Evolutionary conservation across 2,888 invertebrate genomes (phyloP), one percentile per base, ranked within the genome.

Genomic region (Mesodorylaimus sp.): DNA sequence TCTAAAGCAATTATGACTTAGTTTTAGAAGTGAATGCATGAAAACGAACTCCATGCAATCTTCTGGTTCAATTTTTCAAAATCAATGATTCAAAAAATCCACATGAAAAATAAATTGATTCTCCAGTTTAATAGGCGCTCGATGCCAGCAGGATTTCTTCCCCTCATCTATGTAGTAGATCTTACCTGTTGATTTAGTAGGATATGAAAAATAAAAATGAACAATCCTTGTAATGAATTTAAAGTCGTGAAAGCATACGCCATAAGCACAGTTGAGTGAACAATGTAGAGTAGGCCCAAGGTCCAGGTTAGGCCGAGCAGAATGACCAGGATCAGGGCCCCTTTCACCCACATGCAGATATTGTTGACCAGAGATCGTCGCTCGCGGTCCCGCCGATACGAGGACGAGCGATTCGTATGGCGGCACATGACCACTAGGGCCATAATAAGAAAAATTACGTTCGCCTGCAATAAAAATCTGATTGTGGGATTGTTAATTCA

Each of bases 261-360:
- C 75, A 88, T 79, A 54, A 78, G 76, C 43, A 85, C 76, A 13
- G 83, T 79, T 66, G 83, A 81, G 68, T 83, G 79, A 68, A 82
- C 84, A 61, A 93, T 72, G 72, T 86, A 91, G 55, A 89, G 76
- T 50, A 91, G 78, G 2, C 89, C 91, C 64, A 89, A 84, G 10
- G 83, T 79, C 91, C 93, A 93, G n/a, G 89, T 89, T 58, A 87
- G 74, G 45, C 88, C 87, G 53, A 91, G 75, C 3, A 93, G 75
- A 63, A 89, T 79, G 37, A 87, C 81, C 63, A 93, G 76, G 37
- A 87, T 80, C 59, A 87, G 76, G 13, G 88, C 85, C 55, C 88
- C 87, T 64, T 84, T 80, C 59, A 89, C 73, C 82, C 88, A 88
- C 43, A 83, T 81, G 69, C 88, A 88, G 74, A 46, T 71, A 69